Base-by-base conservation (phyloP, 2,888 invertebrate species). In the Sinodicranocentrus sp. region DNA sequence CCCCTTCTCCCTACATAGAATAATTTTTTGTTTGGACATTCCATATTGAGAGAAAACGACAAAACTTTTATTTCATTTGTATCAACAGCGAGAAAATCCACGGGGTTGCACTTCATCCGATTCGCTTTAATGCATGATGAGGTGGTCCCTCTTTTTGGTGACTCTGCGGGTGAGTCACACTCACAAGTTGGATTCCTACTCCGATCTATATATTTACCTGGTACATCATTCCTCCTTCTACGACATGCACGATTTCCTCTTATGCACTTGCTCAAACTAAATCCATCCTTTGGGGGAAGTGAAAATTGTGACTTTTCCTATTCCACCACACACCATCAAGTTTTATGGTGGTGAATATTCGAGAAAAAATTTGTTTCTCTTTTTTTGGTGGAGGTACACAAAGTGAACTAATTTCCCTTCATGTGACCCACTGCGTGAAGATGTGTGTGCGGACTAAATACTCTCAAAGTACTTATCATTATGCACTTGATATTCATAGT, bases 161-260 rank as follows among this genome's bases (percentile, higher is more conserved):
- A 61, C 78, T 78, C 78, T 78, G 70, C 78, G 78, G 78, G 78
- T 78, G 78, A 78, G 78, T 78, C 78, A 70, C 43, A 61, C 15
- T 73, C 76, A 43, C 59, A 68, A 63, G 33, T 33, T 19, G 39
- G 28, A 28, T 52, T 52, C 3, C n/a, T n/a, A n/a, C n/a, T 39
- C 6, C 13, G 54, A 65, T 76, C n/a, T n/a, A n/a, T n/a, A 57
- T 68, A 68, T 68, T 59, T 68, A 57, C 43, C 68, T 68, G 77
- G 19, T 43, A 19, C 25, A 43, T 54, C 28, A 61, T 19, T 19
- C 19, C 19, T 75, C 13, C 39, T 33, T 3, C 39, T 39, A 39
- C 39, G n/a, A n/a, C 75, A 44, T 77, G 77, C 77, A 77, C 77
- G 77, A 77, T 59, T 77, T 77, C 68, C 26, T 33, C 25, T 76